Evolutionary conservation across 2,797 vertebrate species (phyloP).

Genomic region (Huso huso): DNA sequence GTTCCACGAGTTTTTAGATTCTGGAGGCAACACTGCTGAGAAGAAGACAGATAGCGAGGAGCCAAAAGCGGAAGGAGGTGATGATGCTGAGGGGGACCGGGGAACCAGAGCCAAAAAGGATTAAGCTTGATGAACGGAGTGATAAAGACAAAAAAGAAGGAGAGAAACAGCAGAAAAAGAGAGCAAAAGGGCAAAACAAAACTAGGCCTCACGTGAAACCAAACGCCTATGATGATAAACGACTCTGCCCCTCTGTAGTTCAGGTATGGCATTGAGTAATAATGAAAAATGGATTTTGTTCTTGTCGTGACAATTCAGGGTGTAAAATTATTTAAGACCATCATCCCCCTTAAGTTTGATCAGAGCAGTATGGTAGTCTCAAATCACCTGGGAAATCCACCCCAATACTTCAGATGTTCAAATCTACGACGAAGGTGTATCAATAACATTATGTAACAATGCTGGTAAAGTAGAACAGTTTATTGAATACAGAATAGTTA

Average conservation of each 20-base stretch:
- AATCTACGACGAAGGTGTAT: no score
- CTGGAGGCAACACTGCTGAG: constrained; percentile 24
- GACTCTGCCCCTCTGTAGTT: constrained; percentile 74
- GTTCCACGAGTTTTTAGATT: constrained; percentile 70
- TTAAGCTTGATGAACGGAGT: constrained; percentile 43
- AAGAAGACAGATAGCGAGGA: not conserved
- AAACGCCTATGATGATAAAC: constrained; percentile 60
- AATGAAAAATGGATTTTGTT: no score
- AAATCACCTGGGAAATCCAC: no score
- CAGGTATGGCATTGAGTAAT: constrained; percentile 51
- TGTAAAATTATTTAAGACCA: no score
- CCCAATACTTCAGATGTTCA: no score
- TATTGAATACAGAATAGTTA: no score
- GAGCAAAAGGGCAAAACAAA: constrained; percentile 81
- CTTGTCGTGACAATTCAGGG: no score
- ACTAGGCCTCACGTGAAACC: constrained; percentile 76
- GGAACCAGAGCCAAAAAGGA: constrained; percentile 53
- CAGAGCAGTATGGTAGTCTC: no score
- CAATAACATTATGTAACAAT: no score
- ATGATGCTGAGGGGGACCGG: constrained; percentile 29
- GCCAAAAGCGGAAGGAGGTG: constrained; percentile 14
- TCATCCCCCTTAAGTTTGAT: no score
- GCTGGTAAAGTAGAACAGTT: no score
- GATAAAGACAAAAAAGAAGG: constrained; percentile 21
- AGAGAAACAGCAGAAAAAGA: constrained; percentile 44